Evolutionary conservation across 2,888 invertebrate species (phyloP).

Genomic region (Latheticus oryzae): DNA sequence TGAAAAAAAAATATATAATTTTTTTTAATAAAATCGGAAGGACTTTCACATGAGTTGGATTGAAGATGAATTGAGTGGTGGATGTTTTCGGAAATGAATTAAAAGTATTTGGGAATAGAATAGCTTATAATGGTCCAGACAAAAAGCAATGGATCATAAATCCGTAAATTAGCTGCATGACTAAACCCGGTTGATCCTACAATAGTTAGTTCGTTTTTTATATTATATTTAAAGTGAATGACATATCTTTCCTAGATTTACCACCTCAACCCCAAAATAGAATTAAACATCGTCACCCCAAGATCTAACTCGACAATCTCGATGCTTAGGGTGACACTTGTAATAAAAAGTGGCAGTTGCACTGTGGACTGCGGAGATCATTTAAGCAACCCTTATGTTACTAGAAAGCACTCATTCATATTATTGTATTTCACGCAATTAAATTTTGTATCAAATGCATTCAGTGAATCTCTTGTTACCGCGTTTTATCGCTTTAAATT

Average conservation of each 20-base stretch:
- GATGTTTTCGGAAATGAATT: conserved; percentile 38
- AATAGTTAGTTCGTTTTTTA: conserved; percentile 55
- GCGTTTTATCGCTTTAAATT: conserved; percentile 43
- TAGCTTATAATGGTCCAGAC: conserved; percentile 18
- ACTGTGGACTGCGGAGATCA: conserved; percentile 56
- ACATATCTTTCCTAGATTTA: conserved; percentile 59
- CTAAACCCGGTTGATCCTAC: conserved; percentile 43
- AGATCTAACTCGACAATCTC: conserved; percentile 56
- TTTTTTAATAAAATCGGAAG: too few relatives aligned
- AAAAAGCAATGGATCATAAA: conserved; percentile 36
- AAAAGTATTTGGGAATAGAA: conserved; percentile 17
- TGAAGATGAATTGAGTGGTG: too few relatives aligned
- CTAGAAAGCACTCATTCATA: conserved; percentile 51
- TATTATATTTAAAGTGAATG: conserved; percentile 54
- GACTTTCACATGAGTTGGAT: conserved; percentile 31
- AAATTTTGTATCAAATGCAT: conserved; percentile 58
- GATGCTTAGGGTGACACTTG: conserved; percentile 61
- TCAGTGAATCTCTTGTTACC: conserved; percentile 53
- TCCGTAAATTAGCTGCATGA: conserved; percentile 50
- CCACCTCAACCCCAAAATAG: conserved; percentile 61
- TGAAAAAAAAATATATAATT: too few relatives aligned
- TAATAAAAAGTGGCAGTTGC: conserved; percentile 64
- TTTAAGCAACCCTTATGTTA: conserved; percentile 59
- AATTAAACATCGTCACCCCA: conserved; percentile 60
- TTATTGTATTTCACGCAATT: conserved; percentile 61